Evolutionary conservation across 2,888 invertebrate species (phyloP).

Genomic region (Isoperla grammatica): DNA sequence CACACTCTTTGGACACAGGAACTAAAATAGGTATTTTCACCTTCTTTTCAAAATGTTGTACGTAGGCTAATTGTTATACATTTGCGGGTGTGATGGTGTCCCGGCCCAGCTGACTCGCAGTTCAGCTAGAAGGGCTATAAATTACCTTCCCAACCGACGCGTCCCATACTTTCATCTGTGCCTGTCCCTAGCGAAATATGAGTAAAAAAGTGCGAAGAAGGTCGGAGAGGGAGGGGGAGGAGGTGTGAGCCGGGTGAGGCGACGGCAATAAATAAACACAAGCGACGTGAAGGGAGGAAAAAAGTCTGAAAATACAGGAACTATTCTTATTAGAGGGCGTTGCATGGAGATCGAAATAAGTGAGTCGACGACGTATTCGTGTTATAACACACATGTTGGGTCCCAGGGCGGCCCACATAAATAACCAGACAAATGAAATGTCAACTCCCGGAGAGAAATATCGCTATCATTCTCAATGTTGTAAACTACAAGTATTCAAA

Average conservation of each 20-base stretch:
- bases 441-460: conserved; percentile 7
- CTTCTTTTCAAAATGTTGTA: no score
- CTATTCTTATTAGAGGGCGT: conserved; percentile 11
- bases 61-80: no score
- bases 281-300: conserved; percentile 9
- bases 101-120: neutral
- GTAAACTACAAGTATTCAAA: no score
- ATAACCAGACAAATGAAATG: conserved; percentile 17
- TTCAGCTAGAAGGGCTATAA: neutral
- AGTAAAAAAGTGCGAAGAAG: conserved; percentile 40
- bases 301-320: conserved; percentile 11
- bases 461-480: no score
- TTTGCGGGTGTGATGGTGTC: no score
- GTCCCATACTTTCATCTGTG: conserved; percentile 7
- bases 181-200: conserved; percentile 39
- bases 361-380: neutral
- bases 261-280: conserved; percentile 29
- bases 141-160: conserved; percentile 8
- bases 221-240: conserved; percentile 23
- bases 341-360: neutral
- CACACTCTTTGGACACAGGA: no score
- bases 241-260: conserved; percentile 19
- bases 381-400: conserved; percentile 10
- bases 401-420: conserved; percentile 6
- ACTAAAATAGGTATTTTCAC: no score